These are phyloP conservation scores for Actenoides lindsayi DNA, from an alignment of 2,113 vertebrate genomes.

Conservation along the genomic window DNA sequence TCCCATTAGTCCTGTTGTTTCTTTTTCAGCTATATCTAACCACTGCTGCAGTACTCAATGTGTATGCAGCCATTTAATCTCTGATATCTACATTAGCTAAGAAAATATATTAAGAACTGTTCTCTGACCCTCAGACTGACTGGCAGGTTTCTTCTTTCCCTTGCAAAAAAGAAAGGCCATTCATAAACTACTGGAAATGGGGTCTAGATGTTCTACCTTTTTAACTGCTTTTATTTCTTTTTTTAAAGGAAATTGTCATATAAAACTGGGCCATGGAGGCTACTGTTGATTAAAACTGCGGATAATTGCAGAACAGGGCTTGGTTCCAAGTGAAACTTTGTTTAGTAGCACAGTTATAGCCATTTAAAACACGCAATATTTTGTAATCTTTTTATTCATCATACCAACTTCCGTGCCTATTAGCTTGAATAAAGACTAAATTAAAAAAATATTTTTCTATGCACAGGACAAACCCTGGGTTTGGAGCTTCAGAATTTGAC, in stretches of 20 bases:
- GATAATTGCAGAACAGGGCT: not conserved
- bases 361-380: not conserved
- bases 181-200: not conserved
- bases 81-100: not conserved
- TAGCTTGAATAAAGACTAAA: not conserved
- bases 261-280: not conserved
- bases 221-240: not conserved
- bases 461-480: accelerated
- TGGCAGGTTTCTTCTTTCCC: not conserved
- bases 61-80: not conserved
- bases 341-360: not conserved
- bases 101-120: not conserved
- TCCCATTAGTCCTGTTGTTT: not conserved
- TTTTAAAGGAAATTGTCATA: not conserved
- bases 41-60: not conserved
- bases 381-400: not conserved
- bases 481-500: not conserved
- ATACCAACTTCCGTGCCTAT: not conserved
- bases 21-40: not conserved
- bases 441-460: not conserved
- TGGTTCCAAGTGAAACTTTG: not conserved
- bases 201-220: not conserved
- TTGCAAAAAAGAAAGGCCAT: not conserved
- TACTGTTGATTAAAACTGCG: not conserved
- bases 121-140: not conserved